Evolutionary conservation across 2,113 vertebrate genomes (phyloP).

Genomic region (Triplophysa rosa): DNA sequence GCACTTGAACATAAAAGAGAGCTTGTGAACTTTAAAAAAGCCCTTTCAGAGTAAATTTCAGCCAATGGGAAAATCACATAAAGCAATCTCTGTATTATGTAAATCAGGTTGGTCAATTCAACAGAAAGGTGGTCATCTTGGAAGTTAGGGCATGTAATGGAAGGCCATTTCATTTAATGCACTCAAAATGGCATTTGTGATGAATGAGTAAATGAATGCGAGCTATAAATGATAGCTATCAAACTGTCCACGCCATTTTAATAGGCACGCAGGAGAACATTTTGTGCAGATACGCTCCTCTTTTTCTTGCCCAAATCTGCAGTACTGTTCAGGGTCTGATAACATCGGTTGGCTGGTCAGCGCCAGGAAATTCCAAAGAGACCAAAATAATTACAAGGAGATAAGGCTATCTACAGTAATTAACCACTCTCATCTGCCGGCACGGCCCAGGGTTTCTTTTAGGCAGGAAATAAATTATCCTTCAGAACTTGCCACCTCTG

Average conservation of each 20-base stretch:
- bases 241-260: slow-evolving; percentile 23
- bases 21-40: slow-evolving; percentile 20
- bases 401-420: slow-evolving; percentile 84
- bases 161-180: slow-evolving; percentile 18
- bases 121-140: slow-evolving; percentile 42
- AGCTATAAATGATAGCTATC: slow-evolving; percentile 49
- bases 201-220: slow-evolving; percentile 7
- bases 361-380: slow-evolving; percentile 65
- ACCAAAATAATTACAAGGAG: slow-evolving; percentile 74
- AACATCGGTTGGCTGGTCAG: slow-evolving; percentile 71
- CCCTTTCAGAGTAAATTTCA: slow-evolving; percentile 10
- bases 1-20: slow-evolving; percentile 8
- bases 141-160: slow-evolving; percentile 34
- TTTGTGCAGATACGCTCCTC: slow-evolving; percentile 36
- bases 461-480: slow-evolving; percentile 84
- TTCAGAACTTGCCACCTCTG: slow-evolving; percentile 76
- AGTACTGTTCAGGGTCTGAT: slow-evolving; percentile 55
- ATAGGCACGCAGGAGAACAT: slow-evolving; percentile 31
- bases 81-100: slow-evolving; percentile 28
- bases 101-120: slow-evolving; percentile 42
- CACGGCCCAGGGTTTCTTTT: slow-evolving; percentile 59
- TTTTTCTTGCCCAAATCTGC: slow-evolving; percentile 50
- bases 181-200: slow-evolving; percentile 33
- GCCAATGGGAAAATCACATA: slow-evolving; percentile 18
- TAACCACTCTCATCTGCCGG: slow-evolving; percentile 73